Conservation (phyloP, 2,888 invertebrate genomes). For the Drosophila lutescens region DNA sequence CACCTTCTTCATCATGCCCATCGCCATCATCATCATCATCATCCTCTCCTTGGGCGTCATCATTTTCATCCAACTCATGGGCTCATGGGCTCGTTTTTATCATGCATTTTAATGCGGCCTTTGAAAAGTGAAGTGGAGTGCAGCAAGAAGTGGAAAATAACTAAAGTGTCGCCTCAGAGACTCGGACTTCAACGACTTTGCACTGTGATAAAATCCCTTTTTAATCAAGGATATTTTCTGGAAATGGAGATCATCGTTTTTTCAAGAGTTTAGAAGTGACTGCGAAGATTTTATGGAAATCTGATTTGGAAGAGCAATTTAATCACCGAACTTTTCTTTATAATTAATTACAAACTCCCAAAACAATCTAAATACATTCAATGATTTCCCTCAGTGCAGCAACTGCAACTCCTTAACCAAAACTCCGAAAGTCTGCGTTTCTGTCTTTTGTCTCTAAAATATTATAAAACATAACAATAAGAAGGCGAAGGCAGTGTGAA, state of each 20-base stretch:
- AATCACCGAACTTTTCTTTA: no score
- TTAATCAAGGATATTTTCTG: constrained; percentile 1
- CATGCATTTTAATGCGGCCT: constrained; percentile 77
- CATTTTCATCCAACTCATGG: constrained; percentile 37
- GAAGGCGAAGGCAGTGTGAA: constrained; percentile 71
- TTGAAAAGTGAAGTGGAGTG: constrained; percentile 78
- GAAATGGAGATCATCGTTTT: background rate
- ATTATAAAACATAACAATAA: constrained; percentile 79
- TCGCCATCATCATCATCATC: constrained; percentile 18
- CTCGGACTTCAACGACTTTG: constrained; percentile 32
- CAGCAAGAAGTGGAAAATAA: constrained; percentile 77
- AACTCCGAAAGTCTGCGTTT: constrained; percentile 32
- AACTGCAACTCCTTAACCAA: constrained; percentile 22
- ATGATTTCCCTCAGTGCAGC: constrained; percentile 19
- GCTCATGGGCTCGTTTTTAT: constrained; percentile 51
- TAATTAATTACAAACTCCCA: background rate
- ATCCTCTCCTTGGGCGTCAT: constrained; percentile 17
- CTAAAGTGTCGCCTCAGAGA: constrained; percentile 71
- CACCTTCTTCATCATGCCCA: constrained; percentile 37
- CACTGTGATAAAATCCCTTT: constrained; percentile 32
- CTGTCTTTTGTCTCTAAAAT: constrained; percentile 71
- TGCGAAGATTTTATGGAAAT: background rate
- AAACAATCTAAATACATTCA: background rate
- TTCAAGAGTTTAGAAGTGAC: background rate
- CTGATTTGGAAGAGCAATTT: background rate